phyloP scores from a whole-genome alignment of 1,140 invertebrate species.

The Tenebrio molitor region DNA sequence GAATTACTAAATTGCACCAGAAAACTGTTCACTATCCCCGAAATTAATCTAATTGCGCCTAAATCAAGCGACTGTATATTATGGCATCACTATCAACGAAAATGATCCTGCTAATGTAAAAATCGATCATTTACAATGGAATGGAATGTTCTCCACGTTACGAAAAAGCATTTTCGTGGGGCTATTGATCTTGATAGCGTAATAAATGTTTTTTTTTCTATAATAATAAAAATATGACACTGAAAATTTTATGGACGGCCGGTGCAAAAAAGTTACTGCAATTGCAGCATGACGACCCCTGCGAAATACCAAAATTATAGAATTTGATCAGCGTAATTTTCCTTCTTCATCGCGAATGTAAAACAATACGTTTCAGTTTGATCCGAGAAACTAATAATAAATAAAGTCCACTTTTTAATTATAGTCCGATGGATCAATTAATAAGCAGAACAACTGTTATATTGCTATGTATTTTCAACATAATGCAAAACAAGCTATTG shows the following conservation, averaged over 20 bases:
- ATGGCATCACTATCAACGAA: constrained; percentile 13
- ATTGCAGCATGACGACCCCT: too few relatives aligned
- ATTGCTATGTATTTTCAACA: too few relatives aligned
- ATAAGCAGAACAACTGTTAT: too few relatives aligned
- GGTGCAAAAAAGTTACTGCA: too few relatives aligned
- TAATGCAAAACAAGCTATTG: too few relatives aligned
- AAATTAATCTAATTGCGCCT: background rate
- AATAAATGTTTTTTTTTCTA: constrained; percentile 33
- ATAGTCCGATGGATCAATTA: too few relatives aligned
- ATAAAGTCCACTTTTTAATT: too few relatives aligned
- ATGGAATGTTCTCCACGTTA: constrained; percentile 15
- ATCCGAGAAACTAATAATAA: too few relatives aligned
- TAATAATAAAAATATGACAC: constrained; percentile 26
- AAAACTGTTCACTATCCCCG: background rate
- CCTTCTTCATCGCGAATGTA: too few relatives aligned
- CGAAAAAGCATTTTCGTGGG: constrained; percentile 23
- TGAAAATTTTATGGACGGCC: constrained; percentile 9
- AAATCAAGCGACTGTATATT: constrained; percentile 18
- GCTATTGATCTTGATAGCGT: constrained; percentile 40
- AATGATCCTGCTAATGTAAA: constrained; percentile 31
- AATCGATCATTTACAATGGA: constrained; percentile 45
- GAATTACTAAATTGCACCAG: background rate
- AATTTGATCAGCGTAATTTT: too few relatives aligned
- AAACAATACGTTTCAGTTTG: too few relatives aligned
- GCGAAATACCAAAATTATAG: too few relatives aligned